Base-by-base conservation (phyloP, 2,113 vertebrate genomes). In the Synodontis membranacea region DNA sequence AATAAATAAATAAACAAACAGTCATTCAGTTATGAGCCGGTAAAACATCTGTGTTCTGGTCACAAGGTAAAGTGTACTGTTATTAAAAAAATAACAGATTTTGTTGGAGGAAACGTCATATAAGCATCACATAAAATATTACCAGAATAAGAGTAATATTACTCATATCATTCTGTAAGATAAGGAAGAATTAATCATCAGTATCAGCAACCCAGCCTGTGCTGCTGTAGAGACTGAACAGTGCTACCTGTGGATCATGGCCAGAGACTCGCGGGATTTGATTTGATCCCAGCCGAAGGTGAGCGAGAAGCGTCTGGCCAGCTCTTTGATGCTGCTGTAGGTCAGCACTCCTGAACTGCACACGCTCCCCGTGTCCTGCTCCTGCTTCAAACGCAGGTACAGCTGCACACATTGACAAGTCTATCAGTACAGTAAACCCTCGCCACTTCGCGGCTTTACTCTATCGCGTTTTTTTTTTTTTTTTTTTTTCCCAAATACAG, bases 221-320 rank as follows among this genome's bases (percentile, higher is more conserved):
- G 66, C 14, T 39, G 39, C 28, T 25, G 75, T 7, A 48, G 14
- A 28, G 39, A n/a, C 7, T 31, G 58, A 28, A 34, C 80, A 42
- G 42, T 6, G 4, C 8, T 93, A 97, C 97, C 97, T 97, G 96
- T 98, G 97, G 86, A 98, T 96, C 95, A 96, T 93, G 86, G 96
- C 96, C 82, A 98, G 87, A 25, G 96, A 96, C 87, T 98, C 96
- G 12, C 97, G 96, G 89, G 94, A 96, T 93, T 97, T 97, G 92
- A 96, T 90, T 34, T 94, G 94, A 92, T 98, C 97, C 93, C 94
- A 95, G 86, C 96, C 96, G 85, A 97, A 97, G 0, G 95, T 97
- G 86, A 98, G 95, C 2, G 97, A 95, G 89, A 98, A 97, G 54
- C 97, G 95, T 54, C 96, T 92, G 89, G 97, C 96, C 34, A 98